Conservation (phyloP, 2,888 invertebrate genomes). For the Macrophya annulata region DNA sequence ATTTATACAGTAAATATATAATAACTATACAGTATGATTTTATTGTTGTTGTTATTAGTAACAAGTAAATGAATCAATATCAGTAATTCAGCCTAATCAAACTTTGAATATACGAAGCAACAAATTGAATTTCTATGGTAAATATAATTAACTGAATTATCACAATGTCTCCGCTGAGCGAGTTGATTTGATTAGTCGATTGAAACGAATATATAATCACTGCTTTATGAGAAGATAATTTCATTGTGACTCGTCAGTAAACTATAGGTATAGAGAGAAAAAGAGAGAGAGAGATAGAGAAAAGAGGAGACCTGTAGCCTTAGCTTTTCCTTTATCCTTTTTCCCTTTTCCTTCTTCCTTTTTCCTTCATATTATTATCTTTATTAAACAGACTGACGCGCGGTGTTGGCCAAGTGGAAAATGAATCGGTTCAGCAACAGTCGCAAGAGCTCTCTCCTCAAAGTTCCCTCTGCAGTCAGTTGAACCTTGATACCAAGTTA, state of each 20-base stretch:
- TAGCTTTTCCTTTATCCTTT: background rate
- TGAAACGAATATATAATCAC: constrained; percentile 34
- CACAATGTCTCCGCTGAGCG: constrained; percentile 38
- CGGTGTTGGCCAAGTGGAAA: constrained; percentile 23
- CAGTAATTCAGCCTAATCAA: constrained; percentile 21
- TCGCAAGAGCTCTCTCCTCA: background rate
- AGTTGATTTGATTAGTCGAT: constrained; percentile 42
- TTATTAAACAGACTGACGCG: constrained; percentile 33
- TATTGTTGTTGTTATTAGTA: background rate
- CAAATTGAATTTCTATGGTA: constrained; percentile 8
- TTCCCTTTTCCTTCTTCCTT: background rate
- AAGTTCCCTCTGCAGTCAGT: background rate
- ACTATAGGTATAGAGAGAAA: background rate
- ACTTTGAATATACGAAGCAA: background rate
- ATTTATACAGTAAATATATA: background rate
- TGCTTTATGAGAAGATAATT: constrained; percentile 1
- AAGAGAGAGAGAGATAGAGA: background rate
- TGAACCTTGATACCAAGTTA: constrained; percentile 2
- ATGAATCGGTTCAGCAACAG: constrained; percentile 21
- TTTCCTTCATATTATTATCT: constrained; percentile 4
- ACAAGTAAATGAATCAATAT: background rate
- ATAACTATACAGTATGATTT: background rate
- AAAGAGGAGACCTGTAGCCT: background rate
- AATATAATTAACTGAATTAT: constrained; percentile 45
- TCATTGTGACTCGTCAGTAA: constrained; percentile 4